Conservation (phyloP, 2,797 vertebrate genomes). For the Poeciliopsis gracilis region DNA sequence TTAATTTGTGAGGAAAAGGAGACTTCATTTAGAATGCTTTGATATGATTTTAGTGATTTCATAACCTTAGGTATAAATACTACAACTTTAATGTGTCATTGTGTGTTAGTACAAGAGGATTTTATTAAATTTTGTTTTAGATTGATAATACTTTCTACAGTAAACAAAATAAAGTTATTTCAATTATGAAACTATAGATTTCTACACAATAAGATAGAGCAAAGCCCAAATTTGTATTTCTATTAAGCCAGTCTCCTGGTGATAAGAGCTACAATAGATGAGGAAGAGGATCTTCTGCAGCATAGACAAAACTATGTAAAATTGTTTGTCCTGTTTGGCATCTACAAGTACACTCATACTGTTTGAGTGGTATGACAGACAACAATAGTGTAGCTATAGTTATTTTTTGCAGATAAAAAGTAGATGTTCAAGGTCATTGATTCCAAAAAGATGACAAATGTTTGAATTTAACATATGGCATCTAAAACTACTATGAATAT, state of each 20-base stretch:
- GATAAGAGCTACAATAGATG: neutral
- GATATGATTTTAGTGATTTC: neutral
- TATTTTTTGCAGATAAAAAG: neutral
- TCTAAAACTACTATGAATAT: neutral
- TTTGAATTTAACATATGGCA: neutral
- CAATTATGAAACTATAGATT: neutral
- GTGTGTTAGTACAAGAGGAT: neutral
- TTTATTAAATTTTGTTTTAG: neutral
- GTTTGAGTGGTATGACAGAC: neutral
- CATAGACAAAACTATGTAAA: neutral
- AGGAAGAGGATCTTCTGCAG: neutral
- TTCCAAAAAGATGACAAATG: neutral
- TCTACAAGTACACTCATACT: neutral
- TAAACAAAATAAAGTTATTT: neutral
- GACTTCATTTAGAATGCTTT: neutral
- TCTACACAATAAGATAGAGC: neutral
- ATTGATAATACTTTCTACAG: neutral
- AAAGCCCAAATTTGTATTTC: neutral
- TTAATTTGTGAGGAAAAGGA: slow-evolving; percentile 33
- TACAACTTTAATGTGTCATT: neutral
- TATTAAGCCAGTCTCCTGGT: neutral
- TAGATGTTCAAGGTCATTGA: neutral
- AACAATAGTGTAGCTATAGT: neutral
- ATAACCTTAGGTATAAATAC: neutral
- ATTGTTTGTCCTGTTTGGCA: neutral